Base-by-base conservation (phyloP, 1,140 invertebrate genomes). In the Uloborus diversus region DNA sequence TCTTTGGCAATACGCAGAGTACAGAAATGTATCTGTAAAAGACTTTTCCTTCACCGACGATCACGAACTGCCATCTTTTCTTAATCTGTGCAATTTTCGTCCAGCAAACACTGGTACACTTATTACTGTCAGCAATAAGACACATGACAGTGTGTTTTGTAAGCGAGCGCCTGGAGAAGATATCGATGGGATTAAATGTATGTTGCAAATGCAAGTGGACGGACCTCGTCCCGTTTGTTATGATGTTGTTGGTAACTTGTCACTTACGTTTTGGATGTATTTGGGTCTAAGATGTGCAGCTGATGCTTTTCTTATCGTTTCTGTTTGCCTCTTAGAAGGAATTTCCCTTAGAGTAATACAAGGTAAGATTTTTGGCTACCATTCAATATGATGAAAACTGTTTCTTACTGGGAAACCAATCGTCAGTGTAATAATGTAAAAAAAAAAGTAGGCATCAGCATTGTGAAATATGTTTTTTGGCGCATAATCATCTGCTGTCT, bases 251-350 rank as follows among this genome's bases (percentile, higher is more conserved):
- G 83, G 83, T 5, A 70, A 83, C 57, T 68, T 80, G 20, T n/a
- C 28, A 17, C 33, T 64, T 2, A 83, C 83, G 4, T 82, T 83
- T 61, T 82, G 79, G 62, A n/a, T 37, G 4, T 84, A 83, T 33
- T 56, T 83, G n/a, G 64, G 78, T 4, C 30, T 82, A 11, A 49
- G 83, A 62, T 30, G 59, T n/a, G n/a, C 81, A 20, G 80, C 66
- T n/a, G 83, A 84, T 61, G 33, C 81, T 14, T 71, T 61, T 25
- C 37, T 84, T 7, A 62, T 84, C n/a, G 64, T 75, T 9, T 71
- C 65, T 4, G 17, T 82, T 35, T 61, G 80, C 37, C 59, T 83
- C 2, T 20, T 84, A 5, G 83, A 84, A 49, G 81, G 70, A 33
- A 47, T 83, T 1, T 51, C 76, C 1, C 62, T 84, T 3, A 37